Evolutionary conservation across 1,140 invertebrate species (phyloP).

Genomic region (Tetramorium alpestre): DNA sequence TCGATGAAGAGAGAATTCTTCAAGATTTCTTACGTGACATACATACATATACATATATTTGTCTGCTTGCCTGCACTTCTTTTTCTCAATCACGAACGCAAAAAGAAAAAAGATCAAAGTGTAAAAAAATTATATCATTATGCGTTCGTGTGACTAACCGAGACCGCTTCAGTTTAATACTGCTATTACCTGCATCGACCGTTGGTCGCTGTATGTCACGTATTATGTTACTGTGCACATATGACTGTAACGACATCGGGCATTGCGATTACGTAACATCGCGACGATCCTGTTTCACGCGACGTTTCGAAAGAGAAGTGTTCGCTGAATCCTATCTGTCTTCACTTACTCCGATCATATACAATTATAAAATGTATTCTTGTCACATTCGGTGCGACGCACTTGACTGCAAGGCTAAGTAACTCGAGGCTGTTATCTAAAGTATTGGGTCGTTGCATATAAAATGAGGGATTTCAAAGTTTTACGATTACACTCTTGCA

Average conservation of each 20-base stretch:
- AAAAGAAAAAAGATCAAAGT: neutral
- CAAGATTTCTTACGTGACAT: neutral
- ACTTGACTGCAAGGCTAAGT: neutral
- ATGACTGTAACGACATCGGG: conserved; percentile 8
- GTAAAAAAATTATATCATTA: neutral
- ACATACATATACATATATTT: neutral
- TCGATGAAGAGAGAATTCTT: neutral
- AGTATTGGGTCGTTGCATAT: conserved; percentile 8
- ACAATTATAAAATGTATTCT: neutral
- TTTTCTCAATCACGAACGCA: neutral
- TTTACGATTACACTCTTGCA: neutral
- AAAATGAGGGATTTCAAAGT: neutral
- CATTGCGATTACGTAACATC: conserved; percentile 25
- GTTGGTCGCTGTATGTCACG: neutral
- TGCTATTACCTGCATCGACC: neutral
- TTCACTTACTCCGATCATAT: neutral
- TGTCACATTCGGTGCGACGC: neutral
- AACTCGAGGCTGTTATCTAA: conserved; percentile 19
- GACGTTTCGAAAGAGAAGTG: neutral
- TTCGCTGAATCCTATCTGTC: neutral
- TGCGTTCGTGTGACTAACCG: neutral
- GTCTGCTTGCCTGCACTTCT: neutral
- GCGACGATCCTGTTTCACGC: conserved; percentile 23
- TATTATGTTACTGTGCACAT: conserved; percentile 33
- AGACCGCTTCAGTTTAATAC: neutral